Percentiles rank a stretch among this genome's conserved stretches.
Evolutionary conservation across 2,888 invertebrate genomes (phyloP).

Genomic region (Dryococelus australis): DNA sequence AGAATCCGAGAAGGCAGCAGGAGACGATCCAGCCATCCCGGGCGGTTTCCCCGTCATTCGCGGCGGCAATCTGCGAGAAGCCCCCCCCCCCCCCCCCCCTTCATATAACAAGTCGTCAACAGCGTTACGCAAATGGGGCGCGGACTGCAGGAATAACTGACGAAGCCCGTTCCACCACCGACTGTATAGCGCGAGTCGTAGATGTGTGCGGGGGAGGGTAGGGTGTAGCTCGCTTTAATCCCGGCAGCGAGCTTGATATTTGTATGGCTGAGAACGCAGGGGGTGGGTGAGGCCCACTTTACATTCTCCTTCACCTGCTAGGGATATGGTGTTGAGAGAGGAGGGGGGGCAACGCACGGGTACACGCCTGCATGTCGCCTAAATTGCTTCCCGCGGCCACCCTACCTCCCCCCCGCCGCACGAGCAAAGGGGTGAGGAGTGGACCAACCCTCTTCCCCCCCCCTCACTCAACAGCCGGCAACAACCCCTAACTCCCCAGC

Average conservation of each 20-base stretch:
- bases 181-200: neutral
- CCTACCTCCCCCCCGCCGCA: no score
- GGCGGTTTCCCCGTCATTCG: no score
- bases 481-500: no score
- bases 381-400: neutral
- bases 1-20: no score
- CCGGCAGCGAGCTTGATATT: constrained; percentile 9
- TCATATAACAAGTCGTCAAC: no score
- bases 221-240: neutral
- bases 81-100: no score
- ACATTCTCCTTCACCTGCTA: neutral
- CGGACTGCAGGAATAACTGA: neutral
- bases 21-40: no score
- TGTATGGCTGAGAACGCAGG: neutral
- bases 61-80: no score
- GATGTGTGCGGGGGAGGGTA: neutral
- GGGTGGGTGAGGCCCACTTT: neutral
- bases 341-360: neutral
- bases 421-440: no score
- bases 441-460: no score
- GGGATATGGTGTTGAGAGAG: neutral
- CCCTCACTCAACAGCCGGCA: no score
- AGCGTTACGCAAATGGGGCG: neutral
- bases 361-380: neutral
- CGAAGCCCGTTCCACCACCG: neutral